Evolutionary conservation across 2,888 invertebrate genomes (phyloP), one percentile per base, ranked within the genome.

Genomic region (Trichogramma evanescens): DNA sequence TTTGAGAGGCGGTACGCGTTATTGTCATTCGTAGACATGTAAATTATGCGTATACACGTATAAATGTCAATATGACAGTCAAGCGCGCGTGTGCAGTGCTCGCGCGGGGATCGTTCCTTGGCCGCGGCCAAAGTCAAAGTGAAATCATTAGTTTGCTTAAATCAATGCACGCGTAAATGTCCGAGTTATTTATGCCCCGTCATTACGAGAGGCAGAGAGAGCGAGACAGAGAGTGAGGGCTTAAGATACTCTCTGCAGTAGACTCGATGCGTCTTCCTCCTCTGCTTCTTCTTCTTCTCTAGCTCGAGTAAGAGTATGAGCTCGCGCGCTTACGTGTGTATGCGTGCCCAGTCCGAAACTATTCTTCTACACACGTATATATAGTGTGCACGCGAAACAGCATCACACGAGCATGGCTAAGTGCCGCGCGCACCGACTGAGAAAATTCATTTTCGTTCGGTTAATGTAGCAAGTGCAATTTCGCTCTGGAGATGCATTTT

Each of bases 71-170:
- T 75, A 74, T 72, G 74, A 74, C 71, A 73, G 71, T 65, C 69
- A 65, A 69, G 65, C 66, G 66, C 66, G 66, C 67, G 71, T 66
- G 64, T 66, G 66, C 8, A 6, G 39, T 56, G 55, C 52, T 53
- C 58, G 66, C 63, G 59, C 57, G 60, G 63, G 58, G 26, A 26
- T 26, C 26, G 26, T 26, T 26, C 61, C 66, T 64, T 54, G 65
- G 62, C 65, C 63, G 72, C 72, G 72, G 73, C 68, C 71, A 70
- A 26, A 73, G 73, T 76, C 77, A 78, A 78, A 78, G 78, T 77
- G 74, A 78, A 78, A 77, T 78, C 77, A 77, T 77, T 78, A 78
- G 77, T 77, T 78, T 77, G 76, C 77, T 78, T 77, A 75, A 77
- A 77, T 78, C 78, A 78, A 78, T 78, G 77, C 75, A 77, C 74